phyloP scores from a whole-genome alignment of 2,888 invertebrate species.

The Invenusta paracnida region DNA sequence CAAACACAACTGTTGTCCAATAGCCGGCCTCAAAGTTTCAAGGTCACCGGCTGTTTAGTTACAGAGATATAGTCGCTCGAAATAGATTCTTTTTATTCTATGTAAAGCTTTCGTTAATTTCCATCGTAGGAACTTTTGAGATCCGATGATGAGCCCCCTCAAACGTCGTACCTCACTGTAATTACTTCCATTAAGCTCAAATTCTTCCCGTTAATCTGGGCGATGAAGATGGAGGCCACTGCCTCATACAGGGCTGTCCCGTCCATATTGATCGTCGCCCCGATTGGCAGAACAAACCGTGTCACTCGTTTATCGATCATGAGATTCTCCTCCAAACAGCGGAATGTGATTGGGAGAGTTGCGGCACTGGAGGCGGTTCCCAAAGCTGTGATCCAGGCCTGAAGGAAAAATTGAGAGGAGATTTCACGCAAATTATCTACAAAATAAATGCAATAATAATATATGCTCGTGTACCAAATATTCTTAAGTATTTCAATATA shows the following conservation, averaged over 20 bases:
- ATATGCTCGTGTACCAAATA: too few relatives aligned
- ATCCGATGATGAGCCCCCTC: too few relatives aligned
- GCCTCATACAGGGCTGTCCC: slow-evolving; percentile 94
- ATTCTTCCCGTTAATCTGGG: slow-evolving; percentile 72
- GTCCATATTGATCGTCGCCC: slow-evolving; percentile 97
- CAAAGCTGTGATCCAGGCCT: slow-evolving; percentile 67
- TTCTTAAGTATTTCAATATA: too few relatives aligned
- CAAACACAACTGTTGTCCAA: too few relatives aligned
- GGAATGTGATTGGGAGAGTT: slow-evolving; percentile 83
- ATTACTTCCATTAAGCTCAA: slow-evolving; percentile 17
- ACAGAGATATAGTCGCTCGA: too few relatives aligned
- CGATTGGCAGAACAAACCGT: slow-evolving; percentile 89
- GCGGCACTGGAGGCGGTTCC: slow-evolving; percentile 71
- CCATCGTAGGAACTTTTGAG: too few relatives aligned
- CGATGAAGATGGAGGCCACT: slow-evolving; percentile 92
- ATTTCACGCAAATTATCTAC: too few relatives aligned
- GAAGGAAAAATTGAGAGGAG: too few relatives aligned
- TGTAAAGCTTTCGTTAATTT: too few relatives aligned
- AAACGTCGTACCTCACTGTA: slow-evolving; percentile 20
- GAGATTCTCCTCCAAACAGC: slow-evolving; percentile 81
- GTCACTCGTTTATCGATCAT: slow-evolving; percentile 78
- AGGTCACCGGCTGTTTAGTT: too few relatives aligned
- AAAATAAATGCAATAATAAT: neutral
- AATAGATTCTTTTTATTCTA: too few relatives aligned
- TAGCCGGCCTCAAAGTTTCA: too few relatives aligned